Evolutionary conservation across 2,113 vertebrate species (phyloP).

Genomic region (Xenopus borealis): DNA sequence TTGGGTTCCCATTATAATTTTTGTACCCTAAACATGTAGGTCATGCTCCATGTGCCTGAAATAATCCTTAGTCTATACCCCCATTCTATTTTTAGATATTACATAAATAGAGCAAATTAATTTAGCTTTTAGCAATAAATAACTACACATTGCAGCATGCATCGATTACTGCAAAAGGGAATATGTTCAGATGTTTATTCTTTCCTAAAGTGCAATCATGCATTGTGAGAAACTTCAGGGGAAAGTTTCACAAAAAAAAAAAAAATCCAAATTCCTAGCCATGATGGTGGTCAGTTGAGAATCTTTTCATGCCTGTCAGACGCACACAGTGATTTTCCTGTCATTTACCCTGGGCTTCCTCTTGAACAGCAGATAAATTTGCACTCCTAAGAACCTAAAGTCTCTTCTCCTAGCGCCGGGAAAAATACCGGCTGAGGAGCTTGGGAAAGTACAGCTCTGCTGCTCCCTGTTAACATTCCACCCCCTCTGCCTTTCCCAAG

Average conservation of each 20-base stretch:
- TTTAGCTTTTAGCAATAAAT: no score
- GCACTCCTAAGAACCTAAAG: constrained; percentile 39
- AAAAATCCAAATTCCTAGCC: constrained; percentile 17
- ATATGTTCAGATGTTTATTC: constrained; percentile 10
- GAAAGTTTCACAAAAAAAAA: not conserved
- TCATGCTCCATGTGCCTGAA: no score
- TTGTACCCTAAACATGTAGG: no score
- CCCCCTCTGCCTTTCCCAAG: constrained; percentile 67
- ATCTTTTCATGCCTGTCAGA: not conserved
- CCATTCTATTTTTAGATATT: no score
- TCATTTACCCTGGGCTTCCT: not conserved
- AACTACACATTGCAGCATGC: not conserved
- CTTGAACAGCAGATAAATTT: constrained; percentile 12
- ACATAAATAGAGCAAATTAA: no score
- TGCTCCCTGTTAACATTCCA: constrained; percentile 63
- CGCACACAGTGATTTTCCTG: constrained; percentile 1
- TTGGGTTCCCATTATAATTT: no score
- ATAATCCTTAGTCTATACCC: no score
- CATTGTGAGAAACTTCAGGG: not conserved
- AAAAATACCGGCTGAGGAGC: constrained; percentile 47
- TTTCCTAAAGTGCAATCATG: not conserved
- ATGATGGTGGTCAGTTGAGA: not conserved
- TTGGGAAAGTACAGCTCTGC: constrained; percentile 62
- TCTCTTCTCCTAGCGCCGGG: constrained; percentile 12
- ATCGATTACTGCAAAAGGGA: constrained; percentile 29